Evolutionary conservation across 2,888 invertebrate genomes (phyloP).

Genomic region (Acrocyrtus sp.): DNA sequence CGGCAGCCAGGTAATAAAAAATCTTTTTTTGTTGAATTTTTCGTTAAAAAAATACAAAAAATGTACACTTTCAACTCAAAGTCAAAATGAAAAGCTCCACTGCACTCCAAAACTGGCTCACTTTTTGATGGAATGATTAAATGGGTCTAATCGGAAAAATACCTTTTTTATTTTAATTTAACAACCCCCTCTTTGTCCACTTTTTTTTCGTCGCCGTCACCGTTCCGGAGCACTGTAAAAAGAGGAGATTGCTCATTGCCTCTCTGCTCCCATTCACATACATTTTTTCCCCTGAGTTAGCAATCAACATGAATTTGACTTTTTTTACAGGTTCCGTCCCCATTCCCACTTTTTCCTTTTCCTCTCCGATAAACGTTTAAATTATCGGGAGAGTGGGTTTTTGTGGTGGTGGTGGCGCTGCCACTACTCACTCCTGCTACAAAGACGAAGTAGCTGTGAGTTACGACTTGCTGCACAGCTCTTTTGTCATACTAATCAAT

Average conservation of each 20-base stretch:
- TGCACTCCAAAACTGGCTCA: background rate
- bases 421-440: background rate
- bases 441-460: slow-evolving; percentile 51
- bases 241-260: too few species aligned
- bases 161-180: slow-evolving; percentile 24
- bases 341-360: background rate
- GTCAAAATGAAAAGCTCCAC: background rate
- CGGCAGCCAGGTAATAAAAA: slow-evolving; percentile 81
- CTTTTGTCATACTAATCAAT: slow-evolving; percentile 62
- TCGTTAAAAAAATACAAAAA: too few species aligned
- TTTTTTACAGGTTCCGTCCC: background rate
- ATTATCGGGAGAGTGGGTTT: too few species aligned
- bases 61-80: background rate
- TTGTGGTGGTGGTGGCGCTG: too few species aligned
- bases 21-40: too few species aligned
- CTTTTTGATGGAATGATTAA: background rate
- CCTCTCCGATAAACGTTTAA: background rate
- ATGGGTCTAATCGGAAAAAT: too few species aligned
- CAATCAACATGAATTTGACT: slow-evolving; percentile 26
- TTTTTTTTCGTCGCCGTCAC: too few species aligned
- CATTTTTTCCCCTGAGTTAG: slow-evolving; percentile 3
- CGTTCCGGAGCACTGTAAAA: too few species aligned
- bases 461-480: slow-evolving; percentile 50
- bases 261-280: background rate
- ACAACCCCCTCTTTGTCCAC: slow-evolving; percentile 19